Evolutionary conservation across 2,797 vertebrate genomes (phyloP), one percentile per base, ranked within the genome.

Genomic region (Trematomus bernacchii): DNA sequence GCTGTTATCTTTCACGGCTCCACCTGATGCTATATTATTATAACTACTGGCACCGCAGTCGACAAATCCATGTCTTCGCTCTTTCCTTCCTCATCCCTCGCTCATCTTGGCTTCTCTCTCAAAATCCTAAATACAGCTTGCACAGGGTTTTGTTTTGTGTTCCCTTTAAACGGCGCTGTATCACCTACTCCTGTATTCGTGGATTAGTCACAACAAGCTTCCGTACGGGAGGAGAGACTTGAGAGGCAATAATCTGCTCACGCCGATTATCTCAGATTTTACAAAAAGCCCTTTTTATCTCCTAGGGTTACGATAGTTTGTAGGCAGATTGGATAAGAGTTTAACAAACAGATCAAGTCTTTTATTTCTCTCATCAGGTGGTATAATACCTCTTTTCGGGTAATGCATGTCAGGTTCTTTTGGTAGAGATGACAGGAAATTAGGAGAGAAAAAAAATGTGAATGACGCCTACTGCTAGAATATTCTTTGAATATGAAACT

Each of bases 1-100:
- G 72, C 58, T 15, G 70, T 88, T 75, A 84, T 75, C 59, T 82
- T 80, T 82, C 82, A 71, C 67, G 23, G 79, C 78, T 83, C 72
- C 84, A 77, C 30, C 60, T n/a, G 57, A 81, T 71, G 46, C 67
- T 71, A 60, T 86, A 73, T 84, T 80, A 90, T 86, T 90, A 86
- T 30, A 77, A 77, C 55, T 46, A 33, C 73, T 73, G 80, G 66
- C 60, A 66, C 44, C n/a, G 73, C 78, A 66, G 60, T 65, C 73
- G 67, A 75, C 77, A 72, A 73, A 80, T 71, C 68, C 63, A 37
- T 13, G 43, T 51, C 80, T 84, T 44, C 65, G 70, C 59, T 72
- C 59, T 71, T 19, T 79, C 47, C 71, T 40, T 69, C 73, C 76
- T 69, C 77, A 63, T 85, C 79, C 76, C 68, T 76, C 6, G 4